Conservation (phyloP, 2,113 vertebrate genomes). For the Aptenodytes forsteri region DNA sequence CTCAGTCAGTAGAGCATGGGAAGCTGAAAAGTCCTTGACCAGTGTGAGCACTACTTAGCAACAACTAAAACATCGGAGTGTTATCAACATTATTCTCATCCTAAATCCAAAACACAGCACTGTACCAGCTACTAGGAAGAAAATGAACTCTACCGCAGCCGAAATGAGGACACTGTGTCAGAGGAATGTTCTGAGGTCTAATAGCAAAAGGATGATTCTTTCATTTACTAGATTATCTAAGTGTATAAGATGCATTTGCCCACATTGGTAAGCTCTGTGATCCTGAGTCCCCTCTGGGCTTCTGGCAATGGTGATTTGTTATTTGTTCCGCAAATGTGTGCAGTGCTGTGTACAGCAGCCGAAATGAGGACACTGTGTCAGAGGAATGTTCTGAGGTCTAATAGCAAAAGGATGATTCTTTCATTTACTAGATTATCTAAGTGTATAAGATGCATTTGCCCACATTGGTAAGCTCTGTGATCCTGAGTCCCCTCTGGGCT, state of each 20-base stretch:
- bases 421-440: no score
- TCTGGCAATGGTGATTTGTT: background rate
- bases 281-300: background rate
- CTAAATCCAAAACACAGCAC: no score
- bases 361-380: background rate
- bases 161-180: background rate
- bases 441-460: background rate
- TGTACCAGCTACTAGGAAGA: no score
- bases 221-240: no score
- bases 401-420: background rate
- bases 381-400: background rate
- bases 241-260: background rate
- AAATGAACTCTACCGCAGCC: no score
- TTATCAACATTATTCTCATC: no score
- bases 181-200: background rate
- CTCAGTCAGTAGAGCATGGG: no score
- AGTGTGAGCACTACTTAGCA: no score
- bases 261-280: background rate
- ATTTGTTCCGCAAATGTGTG: rapidly evolving
- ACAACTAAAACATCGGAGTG: no score
- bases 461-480: background rate
- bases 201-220: background rate
- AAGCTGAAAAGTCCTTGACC: no score
- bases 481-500: background rate
- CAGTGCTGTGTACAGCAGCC: background rate